These are phyloP conservation scores for Pemphigus obesinymphae DNA, from an alignment of 1,140 invertebrate species.

Conservation along the genomic window DNA sequence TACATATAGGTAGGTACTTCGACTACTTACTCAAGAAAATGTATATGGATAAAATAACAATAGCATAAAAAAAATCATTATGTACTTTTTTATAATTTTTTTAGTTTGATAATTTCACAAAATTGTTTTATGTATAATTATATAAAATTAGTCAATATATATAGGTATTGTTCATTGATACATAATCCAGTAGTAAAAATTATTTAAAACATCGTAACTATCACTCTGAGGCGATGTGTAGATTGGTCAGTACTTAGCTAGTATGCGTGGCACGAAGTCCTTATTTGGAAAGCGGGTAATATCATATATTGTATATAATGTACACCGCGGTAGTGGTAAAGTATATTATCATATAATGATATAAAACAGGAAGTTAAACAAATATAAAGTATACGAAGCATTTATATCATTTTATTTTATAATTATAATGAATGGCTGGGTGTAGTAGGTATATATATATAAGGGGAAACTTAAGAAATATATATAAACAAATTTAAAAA, in stretches of 20 bases:
- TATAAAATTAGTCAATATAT: background rate
- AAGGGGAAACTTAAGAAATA: background rate
- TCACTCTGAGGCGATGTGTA: background rate
- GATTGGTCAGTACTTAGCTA: background rate
- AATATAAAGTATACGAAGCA: background rate
- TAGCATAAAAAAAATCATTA: too few relatives aligned
- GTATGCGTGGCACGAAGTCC: background rate
- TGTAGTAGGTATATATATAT: background rate
- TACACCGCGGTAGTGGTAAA: background rate
- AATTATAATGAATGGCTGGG: too few relatives aligned
- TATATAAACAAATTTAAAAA: background rate
- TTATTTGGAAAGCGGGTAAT: background rate
- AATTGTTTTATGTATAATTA: background rate
- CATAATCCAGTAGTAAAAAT: background rate
- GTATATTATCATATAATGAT: background rate
- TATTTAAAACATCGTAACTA: background rate
- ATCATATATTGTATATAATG: background rate
- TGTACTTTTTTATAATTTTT: too few relatives aligned
- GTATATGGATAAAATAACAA: too few relatives aligned
- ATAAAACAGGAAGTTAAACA: background rate
- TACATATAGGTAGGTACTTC: too few relatives aligned
- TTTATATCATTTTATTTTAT: too few relatives aligned
- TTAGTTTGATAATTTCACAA: background rate
- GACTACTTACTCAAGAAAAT: too few relatives aligned
- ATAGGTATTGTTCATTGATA: background rate